A percentile compares a stretch with the other conserved stretches of the same genome.
Evolutionary conservation across 2,888 invertebrate species (phyloP).

Genomic region (Caenorhabditis sp.): DNA sequence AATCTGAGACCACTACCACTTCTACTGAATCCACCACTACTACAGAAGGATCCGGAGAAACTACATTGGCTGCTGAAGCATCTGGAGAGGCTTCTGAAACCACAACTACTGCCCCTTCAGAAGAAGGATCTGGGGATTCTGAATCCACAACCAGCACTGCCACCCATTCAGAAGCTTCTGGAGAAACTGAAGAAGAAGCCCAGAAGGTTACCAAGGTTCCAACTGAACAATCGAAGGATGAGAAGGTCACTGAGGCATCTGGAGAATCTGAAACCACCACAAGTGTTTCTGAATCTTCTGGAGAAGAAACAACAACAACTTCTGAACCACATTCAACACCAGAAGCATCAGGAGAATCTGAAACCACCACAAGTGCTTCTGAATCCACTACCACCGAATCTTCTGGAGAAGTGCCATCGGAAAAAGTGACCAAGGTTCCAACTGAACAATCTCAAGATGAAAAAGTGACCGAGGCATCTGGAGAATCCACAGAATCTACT

Average conservation of each 20-base stretch:
- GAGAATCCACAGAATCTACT: slow-evolving; percentile 5
- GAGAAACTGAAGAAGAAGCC: slow-evolving; percentile 8
- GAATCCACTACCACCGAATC: background rate
- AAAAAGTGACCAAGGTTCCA: background rate
- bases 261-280: slow-evolving; percentile 12
- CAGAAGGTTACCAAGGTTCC: slow-evolving; percentile 16
- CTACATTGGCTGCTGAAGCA: slow-evolving; percentile 14
- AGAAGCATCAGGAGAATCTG: slow-evolving; percentile 3
- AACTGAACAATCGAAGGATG: slow-evolving; percentile 2
- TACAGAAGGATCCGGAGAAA: slow-evolving; percentile 12
- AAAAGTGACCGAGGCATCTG: background rate
- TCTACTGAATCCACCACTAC: background rate
- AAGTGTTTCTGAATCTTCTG: slow-evolving; percentile 10
- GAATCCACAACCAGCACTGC: slow-evolving; percentile 8
- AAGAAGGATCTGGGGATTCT: too few relatives aligned
- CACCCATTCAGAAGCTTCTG: slow-evolving; percentile 3
- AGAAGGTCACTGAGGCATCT: slow-evolving; percentile 16
- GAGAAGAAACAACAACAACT: slow-evolving; percentile 15
- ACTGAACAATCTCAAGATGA: slow-evolving; percentile 6
- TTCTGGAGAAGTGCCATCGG: slow-evolving; percentile 7
- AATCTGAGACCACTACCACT: background rate
- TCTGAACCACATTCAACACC: background rate
- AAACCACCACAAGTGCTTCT: background rate
- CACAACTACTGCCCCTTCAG: background rate
- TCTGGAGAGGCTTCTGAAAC: slow-evolving; percentile 3